Evolutionary conservation across 2,888 invertebrate genomes (phyloP).

Genomic region (Xylota segnis): DNA sequence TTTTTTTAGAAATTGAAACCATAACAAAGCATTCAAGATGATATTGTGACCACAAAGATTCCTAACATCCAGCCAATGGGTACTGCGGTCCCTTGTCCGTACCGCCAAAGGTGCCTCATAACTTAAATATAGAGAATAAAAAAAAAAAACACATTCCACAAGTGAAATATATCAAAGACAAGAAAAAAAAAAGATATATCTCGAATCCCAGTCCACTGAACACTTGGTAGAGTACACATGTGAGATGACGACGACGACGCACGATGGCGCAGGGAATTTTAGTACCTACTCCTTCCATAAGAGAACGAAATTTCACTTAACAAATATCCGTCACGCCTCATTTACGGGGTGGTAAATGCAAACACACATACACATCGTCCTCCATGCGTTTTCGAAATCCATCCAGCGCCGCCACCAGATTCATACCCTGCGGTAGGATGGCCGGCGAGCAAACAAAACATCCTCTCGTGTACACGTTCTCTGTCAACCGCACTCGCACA

Average conservation of each 20-base stretch:
- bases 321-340: constrained; percentile 69
- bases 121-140: constrained; percentile 30
- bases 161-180: constrained; percentile 53
- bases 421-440: constrained; percentile 33
- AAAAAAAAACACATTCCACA: constrained; percentile 50
- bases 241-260: constrained; percentile 23
- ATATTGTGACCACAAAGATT: constrained; percentile 57
- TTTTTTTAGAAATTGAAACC: constrained; percentile 68
- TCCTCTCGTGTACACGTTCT: constrained; percentile 69
- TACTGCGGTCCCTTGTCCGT: constrained; percentile 5
- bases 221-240: constrained; percentile 35
- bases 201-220: constrained; percentile 29
- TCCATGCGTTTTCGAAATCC: constrained; percentile 47
- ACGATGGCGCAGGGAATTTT: constrained; percentile 33
- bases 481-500: constrained; percentile 75
- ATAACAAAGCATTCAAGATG: constrained; percentile 61
- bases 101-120: constrained; percentile 47
- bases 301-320: constrained; percentile 61
- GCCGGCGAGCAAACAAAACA: constrained; percentile 72
- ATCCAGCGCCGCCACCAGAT: constrained; percentile 34
- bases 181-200: constrained; percentile 27
- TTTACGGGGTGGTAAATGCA: constrained; percentile 62
- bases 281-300: constrained; percentile 19
- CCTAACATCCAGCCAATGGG: constrained; percentile 37
- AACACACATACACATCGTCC: constrained; percentile 35